Conservation (phyloP, 2,797 vertebrate genomes). For the Hemitrygon akajei region DNA sequence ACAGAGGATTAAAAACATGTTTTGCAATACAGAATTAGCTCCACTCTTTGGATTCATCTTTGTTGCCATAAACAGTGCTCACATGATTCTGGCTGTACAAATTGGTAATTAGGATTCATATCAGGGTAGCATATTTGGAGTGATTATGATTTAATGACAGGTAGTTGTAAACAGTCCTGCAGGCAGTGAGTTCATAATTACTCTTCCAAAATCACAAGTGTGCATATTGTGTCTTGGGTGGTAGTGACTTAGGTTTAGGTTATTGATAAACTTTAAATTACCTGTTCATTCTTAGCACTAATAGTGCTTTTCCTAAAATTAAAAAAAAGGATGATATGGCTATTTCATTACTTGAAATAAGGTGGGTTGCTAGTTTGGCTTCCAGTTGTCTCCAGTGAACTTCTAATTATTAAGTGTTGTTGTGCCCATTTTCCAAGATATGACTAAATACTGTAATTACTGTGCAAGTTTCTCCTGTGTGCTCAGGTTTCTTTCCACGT, state of each 20-base stretch:
- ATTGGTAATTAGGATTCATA: not conserved
- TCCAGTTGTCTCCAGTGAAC: not conserved
- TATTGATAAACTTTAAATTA: not conserved
- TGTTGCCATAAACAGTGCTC: not conserved
- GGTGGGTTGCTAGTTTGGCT: not conserved
- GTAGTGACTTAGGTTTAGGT: too few relatives aligned
- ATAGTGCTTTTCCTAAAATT: not conserved
- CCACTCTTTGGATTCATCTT: not conserved
- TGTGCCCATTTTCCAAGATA: too few relatives aligned
- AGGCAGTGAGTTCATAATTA: too few relatives aligned
- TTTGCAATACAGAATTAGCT: too few relatives aligned
- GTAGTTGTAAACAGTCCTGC: not conserved
- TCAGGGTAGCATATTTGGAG: not conserved
- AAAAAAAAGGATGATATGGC: not conserved
- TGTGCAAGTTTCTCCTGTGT: too few relatives aligned
- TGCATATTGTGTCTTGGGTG: not conserved
- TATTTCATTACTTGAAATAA: not conserved
- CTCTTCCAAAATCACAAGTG: not conserved
- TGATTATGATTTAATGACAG: not conserved
- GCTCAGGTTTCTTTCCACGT: too few relatives aligned
- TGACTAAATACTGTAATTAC: too few relatives aligned
- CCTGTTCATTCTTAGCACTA: not conserved
- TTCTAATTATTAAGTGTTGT: too few relatives aligned
- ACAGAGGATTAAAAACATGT: too few relatives aligned
- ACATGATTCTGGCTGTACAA: not conserved